phyloP scores from a whole-genome alignment of 2,797 vertebrate genomes.

The Sebastes nivosus region DNA sequence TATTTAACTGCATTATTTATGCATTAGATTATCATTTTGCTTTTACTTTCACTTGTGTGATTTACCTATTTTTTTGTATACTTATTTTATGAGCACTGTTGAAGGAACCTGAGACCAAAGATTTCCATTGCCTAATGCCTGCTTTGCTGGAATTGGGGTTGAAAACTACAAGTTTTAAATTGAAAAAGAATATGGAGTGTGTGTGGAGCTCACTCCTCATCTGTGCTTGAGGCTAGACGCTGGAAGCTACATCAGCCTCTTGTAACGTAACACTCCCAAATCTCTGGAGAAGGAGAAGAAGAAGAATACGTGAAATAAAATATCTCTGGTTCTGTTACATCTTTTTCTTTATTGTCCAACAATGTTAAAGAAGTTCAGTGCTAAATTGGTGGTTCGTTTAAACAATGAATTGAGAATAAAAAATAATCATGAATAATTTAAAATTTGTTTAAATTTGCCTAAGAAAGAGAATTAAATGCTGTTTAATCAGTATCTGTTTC shows the following conservation, averaged over 20 bases:
- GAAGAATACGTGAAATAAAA: not conserved
- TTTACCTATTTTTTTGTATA: too few species aligned
- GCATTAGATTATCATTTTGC: too few species aligned
- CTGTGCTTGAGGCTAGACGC: not conserved
- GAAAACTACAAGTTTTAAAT: not conserved
- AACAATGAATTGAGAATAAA: not conserved
- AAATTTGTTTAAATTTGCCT: not conserved
- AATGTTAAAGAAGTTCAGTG: not conserved
- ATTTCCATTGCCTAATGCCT: too few species aligned
- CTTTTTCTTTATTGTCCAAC: not conserved
- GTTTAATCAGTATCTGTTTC: not conserved
- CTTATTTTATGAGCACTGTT: too few species aligned
- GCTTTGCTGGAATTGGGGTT: rapidly evolving
- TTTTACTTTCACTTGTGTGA: too few species aligned
- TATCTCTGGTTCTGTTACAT: not conserved
- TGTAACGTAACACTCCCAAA: not conserved
- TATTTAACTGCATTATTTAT: too few species aligned
- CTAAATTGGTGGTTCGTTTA: not conserved
- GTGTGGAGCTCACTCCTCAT: not conserved
- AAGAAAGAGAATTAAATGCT: not conserved
- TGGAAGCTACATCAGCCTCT: not conserved
- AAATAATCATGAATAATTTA: not conserved
- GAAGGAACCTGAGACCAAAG: too few species aligned
- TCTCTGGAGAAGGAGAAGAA: not conserved
- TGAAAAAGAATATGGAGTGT: not conserved